Evolutionary conservation across 2,888 invertebrate species (phyloP).

Genomic region (Stratiomys singularior): DNA sequence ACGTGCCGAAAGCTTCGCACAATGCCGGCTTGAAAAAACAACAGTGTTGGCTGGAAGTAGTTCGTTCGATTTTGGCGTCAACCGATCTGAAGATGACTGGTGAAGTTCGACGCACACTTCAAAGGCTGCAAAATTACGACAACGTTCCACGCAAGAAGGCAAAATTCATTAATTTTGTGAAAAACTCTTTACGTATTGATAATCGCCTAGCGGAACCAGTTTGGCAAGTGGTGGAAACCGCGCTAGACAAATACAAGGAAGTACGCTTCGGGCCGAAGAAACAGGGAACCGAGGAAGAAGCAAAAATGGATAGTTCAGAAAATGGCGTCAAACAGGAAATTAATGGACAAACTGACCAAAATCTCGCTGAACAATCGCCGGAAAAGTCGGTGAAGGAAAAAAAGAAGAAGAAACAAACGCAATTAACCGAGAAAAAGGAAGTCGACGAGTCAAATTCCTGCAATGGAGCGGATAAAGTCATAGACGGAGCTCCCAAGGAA

Average conservation of each 20-base stretch:
- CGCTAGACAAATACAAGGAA: constrained; percentile 64
- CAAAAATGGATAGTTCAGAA: background rate
- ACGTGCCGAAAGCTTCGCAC: constrained; percentile 73
- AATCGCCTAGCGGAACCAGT: constrained; percentile 76
- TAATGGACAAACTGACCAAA: no score
- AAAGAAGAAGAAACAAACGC: background rate
- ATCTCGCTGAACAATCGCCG: no score
- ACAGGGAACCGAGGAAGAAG: no score
- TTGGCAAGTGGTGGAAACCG: constrained; percentile 69
- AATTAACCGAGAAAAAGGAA: background rate
- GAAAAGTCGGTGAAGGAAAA: background rate
- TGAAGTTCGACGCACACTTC: constrained; percentile 72
- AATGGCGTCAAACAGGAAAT: no score
- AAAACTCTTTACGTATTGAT: constrained; percentile 71
- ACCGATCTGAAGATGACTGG: constrained; percentile 61
- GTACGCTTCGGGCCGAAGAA: background rate
- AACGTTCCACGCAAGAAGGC: constrained; percentile 88
- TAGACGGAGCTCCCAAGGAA: no score
- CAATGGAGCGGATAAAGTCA: no score
- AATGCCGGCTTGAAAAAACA: constrained; percentile 91
- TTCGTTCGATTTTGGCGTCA: constrained; percentile 60
- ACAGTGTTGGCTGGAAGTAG: constrained; percentile 75
- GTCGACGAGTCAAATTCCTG: no score
- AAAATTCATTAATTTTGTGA: constrained; percentile 83
- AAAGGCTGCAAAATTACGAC: constrained; percentile 74